phyloP scores from a whole-genome alignment of 2,797 vertebrate genomes.

The Macropus fuliginosus region DNA sequence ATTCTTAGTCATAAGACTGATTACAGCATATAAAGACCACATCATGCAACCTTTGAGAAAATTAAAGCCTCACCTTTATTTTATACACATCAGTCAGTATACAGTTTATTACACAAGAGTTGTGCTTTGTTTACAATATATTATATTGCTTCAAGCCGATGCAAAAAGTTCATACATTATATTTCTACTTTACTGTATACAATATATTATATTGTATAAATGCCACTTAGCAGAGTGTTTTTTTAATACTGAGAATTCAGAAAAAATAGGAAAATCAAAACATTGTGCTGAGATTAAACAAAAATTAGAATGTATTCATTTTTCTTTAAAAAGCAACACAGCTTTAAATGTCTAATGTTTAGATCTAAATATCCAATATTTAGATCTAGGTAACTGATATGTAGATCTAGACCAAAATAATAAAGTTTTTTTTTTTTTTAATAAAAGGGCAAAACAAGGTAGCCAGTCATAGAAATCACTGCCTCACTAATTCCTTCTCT shows the following conservation, averaged over 20 bases:
- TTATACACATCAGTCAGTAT: constrained; percentile 83
- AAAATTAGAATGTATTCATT: constrained; percentile 61
- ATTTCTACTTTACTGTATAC: constrained; percentile 83
- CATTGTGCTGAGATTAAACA: constrained; percentile 67
- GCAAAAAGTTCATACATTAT: constrained; percentile 82
- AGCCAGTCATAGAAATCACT: background rate
- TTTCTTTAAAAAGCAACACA: constrained; percentile 47
- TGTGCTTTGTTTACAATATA: constrained; percentile 87
- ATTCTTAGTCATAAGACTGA: background rate
- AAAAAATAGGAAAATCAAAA: constrained; percentile 70
- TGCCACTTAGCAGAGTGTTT: constrained; percentile 77
- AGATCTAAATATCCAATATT: background rate
- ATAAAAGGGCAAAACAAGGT: background rate
- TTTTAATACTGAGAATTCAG: constrained; percentile 75
- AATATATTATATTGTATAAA: constrained; percentile 86
- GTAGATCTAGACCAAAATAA: constrained; percentile 18
- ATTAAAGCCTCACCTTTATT: constrained; percentile 86
- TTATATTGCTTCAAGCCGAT: constrained; percentile 86
- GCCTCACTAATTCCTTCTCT: constrained; percentile 45
- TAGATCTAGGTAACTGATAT: constrained; percentile 8
- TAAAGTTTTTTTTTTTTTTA: background rate
- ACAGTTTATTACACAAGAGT: constrained; percentile 86
- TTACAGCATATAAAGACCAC: constrained; percentile 40
- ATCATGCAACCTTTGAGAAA: constrained; percentile 70
- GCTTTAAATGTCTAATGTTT: constrained; percentile 55